Conservation (phyloP, 92 coral and sea anemone genomes). For the Bergia puertoricense region DNA sequence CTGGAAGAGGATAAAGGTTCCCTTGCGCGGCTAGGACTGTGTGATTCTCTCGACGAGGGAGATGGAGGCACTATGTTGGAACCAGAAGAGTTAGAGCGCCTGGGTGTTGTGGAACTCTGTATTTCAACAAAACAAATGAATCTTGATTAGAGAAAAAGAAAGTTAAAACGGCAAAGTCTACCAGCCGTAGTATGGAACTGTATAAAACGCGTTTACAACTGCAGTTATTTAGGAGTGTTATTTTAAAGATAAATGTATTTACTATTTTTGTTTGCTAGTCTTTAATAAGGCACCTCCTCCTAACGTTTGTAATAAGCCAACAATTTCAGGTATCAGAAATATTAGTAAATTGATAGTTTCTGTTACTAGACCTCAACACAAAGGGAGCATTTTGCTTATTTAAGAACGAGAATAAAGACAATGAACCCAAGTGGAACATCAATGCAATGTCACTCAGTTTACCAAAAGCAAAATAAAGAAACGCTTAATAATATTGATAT, state of each 20-base stretch:
- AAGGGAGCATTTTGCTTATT: no score
- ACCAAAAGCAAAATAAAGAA: no score
- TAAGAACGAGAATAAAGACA: no score
- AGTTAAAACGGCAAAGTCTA: neutral
- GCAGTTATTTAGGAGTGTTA: no score
- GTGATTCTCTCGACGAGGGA: slow-evolving; percentile 21
- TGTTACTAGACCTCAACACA: no score
- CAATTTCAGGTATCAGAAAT: neutral
- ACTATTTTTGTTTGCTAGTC: neutral
- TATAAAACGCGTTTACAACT: no score
- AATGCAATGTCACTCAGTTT: no score
- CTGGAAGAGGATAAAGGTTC: slow-evolving; percentile 21
- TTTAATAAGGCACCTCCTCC: neutral
- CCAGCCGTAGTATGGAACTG: neutral
- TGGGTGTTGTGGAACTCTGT: neutral
- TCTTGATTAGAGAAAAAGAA: neutral
- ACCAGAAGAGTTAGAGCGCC: neutral
- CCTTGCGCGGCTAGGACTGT: slow-evolving; percentile 18
- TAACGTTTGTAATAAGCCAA: neutral
- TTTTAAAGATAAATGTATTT: no score
- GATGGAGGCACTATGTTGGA: neutral
- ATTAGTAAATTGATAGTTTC: neutral
- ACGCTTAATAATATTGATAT: no score
- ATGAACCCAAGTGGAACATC: no score
- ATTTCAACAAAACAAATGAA: neutral